Percentiles rank a stretch among this genome's conserved stretches.
Conservation (phyloP, 2,888 invertebrate genomes). For the Rhagophthalmus giganteus region DNA sequence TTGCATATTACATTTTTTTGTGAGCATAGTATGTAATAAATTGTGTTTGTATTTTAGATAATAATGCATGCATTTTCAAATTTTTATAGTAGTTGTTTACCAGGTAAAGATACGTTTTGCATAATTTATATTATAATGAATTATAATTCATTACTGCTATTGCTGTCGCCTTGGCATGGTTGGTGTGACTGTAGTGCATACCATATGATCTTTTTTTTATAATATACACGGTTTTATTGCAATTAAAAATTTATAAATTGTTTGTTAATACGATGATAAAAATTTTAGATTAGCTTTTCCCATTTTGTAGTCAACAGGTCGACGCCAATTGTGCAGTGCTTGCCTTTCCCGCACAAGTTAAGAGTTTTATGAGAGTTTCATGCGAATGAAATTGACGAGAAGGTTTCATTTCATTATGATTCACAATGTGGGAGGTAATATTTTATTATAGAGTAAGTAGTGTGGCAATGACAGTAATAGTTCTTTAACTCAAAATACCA, state of each 20-base stretch:
- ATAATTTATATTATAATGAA: neutral
- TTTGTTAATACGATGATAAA: no score
- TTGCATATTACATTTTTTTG: constrained; percentile 11
- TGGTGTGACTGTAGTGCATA: constrained; percentile 32
- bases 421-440: no score
- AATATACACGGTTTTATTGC: neutral
- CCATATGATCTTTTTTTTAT: constrained; percentile 12
- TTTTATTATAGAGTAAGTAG: no score
- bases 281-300: no score
- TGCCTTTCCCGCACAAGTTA: no score
- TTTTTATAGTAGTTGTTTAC: neutral
- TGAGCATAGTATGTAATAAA: neutral
- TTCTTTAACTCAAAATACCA: no score
- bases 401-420: no score
- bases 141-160: constrained; percentile 42
- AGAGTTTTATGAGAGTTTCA: no score
- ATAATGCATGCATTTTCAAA: neutral
- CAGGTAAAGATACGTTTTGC: neutral
- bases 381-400: no score
- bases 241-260: neutral
- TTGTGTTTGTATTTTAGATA: neutral
- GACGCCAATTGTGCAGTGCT: no score
- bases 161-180: constrained; percentile 43
- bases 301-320: no score
- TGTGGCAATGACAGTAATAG: no score